Base-by-base conservation (phyloP, 2,797 vertebrate species). In the Vultur gryphus region DNA sequence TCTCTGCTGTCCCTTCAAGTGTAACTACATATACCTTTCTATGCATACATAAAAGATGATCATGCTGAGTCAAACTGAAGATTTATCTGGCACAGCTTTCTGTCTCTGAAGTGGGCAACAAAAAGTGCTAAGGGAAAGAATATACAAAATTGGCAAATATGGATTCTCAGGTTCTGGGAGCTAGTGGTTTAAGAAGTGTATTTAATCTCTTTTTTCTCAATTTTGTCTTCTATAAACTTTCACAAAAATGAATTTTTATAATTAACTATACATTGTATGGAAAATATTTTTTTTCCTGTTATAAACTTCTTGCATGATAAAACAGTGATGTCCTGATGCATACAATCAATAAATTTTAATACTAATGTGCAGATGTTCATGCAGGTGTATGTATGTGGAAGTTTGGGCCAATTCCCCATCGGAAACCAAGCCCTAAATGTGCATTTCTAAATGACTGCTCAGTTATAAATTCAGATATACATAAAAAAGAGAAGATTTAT, bases 401-500 rank as follows among this genome's bases (percentile, higher is more conserved):
- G 29, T 11, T 75, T 71, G 13, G 25, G 24, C 31, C 46, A 78
- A 33, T 20, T 80, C 18, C 7, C 6, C 3, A 9, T 5, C 44
- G 46, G 35, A 90, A 91, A 76, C 3, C 13, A 80, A 67, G n/a
- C 16, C 21, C 9, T 24, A 73, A 54, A 75, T 58, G 8, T 72
- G 5, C 62, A 73, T 87, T 51, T 26, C 25, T 58, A 78, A 93
- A 75, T 83, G 33, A 62, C 35, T 85, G 13, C 41, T 95, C 66
- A 67, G 58, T 94, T 93, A 94, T 52, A 75, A 84, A 94, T 84
- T 92, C 79, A 95, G 48, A 67, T 92, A 81, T 57, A 59, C 16
- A 80, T 70, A 75, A 75, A 86, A 89, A 55, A 78, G 18, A 66
- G 51, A 73, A 33, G 83, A 96, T 91, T 87, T 97, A 73, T 77